Evolutionary conservation across 2,888 invertebrate species (phyloP), one percentile per base, ranked within the genome.

Genomic region (Dromius quadrimaculatus): DNA sequence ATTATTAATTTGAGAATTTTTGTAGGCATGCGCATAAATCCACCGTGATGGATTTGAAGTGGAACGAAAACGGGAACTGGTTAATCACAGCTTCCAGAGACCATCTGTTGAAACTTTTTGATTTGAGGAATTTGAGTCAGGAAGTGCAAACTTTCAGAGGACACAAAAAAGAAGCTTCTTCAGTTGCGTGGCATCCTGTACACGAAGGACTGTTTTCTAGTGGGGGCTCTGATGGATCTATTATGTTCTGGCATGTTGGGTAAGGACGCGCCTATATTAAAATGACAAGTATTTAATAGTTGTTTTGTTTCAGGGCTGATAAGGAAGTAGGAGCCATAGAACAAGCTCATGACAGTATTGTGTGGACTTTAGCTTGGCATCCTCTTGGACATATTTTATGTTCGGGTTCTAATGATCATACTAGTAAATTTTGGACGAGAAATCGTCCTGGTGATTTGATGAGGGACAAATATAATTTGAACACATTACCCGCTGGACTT

Each of bases 41-140:
- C 66, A 98, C 99, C 22, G 99, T 99, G 9, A 98, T 98, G 97
- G 97, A 98, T 82, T 88, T 98, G 20, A 95, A 97, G 83, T 99
- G 99, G 98, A 99, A 99, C 84, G 91, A 92, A 62, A 99, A 99
- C 86, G 99, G 99, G 1, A 98, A 99, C 82, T 99, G 99, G 99
- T 85, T 99, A 63, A 91, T 98, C 65, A 98, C 98, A n/a, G 98
- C 98, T 0, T 98, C 98, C 1, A 86, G 98, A 73, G 98, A 99
- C 84, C 98, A 98, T 84, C 86, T 99, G 74, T 87, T 99, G 43
- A 99, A 99, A 83, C 83, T 99, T 69, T 99, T 99, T 85, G 99
- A 99, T 83, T 90, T 99, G 76, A 88, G 99, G 72, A 98, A 98
- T 85, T 86, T 99, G 77, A 92, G 92, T 72, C 93, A 94, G 79